These are phyloP conservation scores for Halisarca cf. caerulea DNA, from an alignment of 37 sponge, comb jelly and placozoan species.

Conservation along the genomic window DNA sequence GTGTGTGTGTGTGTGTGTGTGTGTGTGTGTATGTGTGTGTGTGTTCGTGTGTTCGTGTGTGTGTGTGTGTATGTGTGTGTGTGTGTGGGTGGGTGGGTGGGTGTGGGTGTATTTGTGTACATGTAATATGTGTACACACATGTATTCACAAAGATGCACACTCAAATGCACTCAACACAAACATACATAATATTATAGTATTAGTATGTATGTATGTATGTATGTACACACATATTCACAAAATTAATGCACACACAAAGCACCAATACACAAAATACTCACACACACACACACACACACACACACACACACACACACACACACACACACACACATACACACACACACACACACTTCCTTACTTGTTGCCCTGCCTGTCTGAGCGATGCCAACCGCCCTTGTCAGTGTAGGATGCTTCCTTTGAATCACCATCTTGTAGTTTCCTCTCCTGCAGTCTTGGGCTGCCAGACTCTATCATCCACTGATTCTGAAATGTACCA, in stretches of 20 bases:
- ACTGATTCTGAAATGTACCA: not conserved
- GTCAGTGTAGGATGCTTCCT: slow-evolving; percentile 30
- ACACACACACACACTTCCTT: not conserved
- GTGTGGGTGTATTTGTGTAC: no score
- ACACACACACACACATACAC: not conserved
- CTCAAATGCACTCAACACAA: no score
- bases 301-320: not conserved
- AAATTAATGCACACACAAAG: no score
- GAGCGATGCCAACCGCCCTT: slow-evolving; percentile 12
- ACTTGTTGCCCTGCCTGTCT: slow-evolving; percentile 24
- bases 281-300: not conserved
- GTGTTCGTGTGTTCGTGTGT: no score
- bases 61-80: no score
- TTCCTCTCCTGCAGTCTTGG: slow-evolving; percentile 3
- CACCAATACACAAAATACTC: not conserved
- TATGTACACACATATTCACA: not conserved
- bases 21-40: no score
- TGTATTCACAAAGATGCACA: no score
- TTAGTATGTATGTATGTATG: not conserved
- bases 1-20: not conserved
- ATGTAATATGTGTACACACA: no score
- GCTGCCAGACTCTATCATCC: slow-evolving; percentile 19
- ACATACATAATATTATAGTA: not conserved
- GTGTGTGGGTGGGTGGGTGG: no score
- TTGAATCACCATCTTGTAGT: not conserved